These are phyloP conservation scores for Epinephelus coioides DNA, from an alignment of 2,797 vertebrate species.

Conservation along the genomic window DNA sequence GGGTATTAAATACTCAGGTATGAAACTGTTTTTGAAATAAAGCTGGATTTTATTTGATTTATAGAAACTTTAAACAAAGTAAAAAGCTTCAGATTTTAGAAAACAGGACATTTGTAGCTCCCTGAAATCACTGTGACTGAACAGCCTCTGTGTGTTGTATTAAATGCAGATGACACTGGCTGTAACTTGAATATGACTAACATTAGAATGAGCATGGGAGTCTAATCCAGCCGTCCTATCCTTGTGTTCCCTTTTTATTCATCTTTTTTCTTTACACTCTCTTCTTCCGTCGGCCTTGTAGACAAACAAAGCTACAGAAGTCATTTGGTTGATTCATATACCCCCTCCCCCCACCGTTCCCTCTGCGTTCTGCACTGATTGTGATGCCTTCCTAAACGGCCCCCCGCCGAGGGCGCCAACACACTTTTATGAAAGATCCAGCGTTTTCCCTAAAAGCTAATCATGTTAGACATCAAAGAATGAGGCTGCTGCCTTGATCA, in stretches of 20 bases:
- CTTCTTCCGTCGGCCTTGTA: constrained; percentile 4
- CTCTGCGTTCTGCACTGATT: constrained; percentile 63
- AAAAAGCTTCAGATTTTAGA: no score
- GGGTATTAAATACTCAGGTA: no score
- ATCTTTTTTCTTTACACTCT: constrained; percentile 1
- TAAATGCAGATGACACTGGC: background rate
- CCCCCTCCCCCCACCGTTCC: background rate
- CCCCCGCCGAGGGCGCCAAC: constrained; percentile 67
- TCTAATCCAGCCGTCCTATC: constrained; percentile 3
- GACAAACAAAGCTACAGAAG: constrained; percentile 52
- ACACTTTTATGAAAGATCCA: constrained; percentile 78
- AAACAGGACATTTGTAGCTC: no score
- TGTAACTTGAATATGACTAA: background rate
- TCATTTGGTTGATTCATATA: constrained; percentile 46
- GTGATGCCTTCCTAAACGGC: constrained; percentile 72
- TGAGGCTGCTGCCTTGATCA: constrained; percentile 74
- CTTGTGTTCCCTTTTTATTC: background rate
- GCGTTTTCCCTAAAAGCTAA: constrained; percentile 80
- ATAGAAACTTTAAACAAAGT: no score
- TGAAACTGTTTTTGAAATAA: no score
- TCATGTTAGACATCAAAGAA: constrained; percentile 83
- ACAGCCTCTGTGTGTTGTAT: background rate
- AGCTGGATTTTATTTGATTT: no score
- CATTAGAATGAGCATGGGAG: background rate
- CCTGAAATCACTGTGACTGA: no score